phyloP scores from a whole-genome alignment of 1,140 invertebrate genomes.

The Calosoma granatense region DNA sequence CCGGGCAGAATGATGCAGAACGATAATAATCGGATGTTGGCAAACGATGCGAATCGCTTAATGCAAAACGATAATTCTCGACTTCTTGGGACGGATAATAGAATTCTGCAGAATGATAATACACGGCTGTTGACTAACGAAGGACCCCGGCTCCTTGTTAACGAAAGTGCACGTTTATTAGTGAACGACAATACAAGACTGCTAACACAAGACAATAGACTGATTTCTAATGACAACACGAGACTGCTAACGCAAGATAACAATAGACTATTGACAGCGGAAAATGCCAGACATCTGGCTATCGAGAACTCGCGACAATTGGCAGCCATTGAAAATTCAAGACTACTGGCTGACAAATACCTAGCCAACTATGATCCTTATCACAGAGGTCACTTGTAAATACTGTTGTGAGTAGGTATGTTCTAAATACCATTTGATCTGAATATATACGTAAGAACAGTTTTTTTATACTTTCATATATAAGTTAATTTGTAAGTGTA shows the following conservation, averaged over 20 bases:
- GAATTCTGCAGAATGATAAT: slow-evolving; percentile 16
- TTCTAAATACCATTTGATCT: background rate
- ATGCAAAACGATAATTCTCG: background rate
- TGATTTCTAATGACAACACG: slow-evolving; percentile 25
- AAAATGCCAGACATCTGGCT: slow-evolving; percentile 18
- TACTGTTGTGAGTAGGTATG: slow-evolving; percentile 7
- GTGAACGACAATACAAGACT: slow-evolving; percentile 25
- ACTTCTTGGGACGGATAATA: background rate
- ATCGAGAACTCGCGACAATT: slow-evolving; percentile 25
- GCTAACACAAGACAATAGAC: slow-evolving; percentile 23
- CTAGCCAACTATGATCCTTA: slow-evolving; percentile 31
- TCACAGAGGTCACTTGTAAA: slow-evolving; percentile 31
- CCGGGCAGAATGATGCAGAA: slow-evolving; percentile 22
- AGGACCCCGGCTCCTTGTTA: slow-evolving; percentile 24
- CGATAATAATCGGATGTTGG: slow-evolving; percentile 21
- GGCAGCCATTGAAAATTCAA: slow-evolving; percentile 24
- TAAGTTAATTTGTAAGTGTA: background rate
- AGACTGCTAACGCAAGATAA: slow-evolving; percentile 25
- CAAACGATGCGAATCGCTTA: slow-evolving; percentile 23
- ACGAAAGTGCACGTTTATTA: slow-evolving; percentile 26
- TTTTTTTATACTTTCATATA: too few species aligned
- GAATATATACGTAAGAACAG: too few species aligned
- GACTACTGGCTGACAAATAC: slow-evolving; percentile 32
- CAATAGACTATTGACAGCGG: slow-evolving; percentile 10
- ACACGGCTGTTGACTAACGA: slow-evolving; percentile 22